phyloP scores from a whole-genome alignment of 2,113 vertebrate genomes.

The Antechinus stuartii region DNA sequence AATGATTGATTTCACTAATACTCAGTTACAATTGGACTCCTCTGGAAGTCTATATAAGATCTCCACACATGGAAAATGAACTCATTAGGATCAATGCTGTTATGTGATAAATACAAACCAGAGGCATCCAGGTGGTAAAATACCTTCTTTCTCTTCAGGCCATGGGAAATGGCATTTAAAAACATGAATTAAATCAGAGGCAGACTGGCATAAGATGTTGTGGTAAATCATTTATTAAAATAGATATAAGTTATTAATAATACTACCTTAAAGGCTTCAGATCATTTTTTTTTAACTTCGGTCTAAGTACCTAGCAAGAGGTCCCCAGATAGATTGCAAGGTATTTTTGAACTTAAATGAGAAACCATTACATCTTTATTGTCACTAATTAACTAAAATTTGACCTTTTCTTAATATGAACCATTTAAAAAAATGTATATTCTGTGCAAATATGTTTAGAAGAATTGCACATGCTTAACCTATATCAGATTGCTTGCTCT shows the following conservation, averaged over 20 bases:
- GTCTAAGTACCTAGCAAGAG: background rate
- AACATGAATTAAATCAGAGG: constrained; percentile 17
- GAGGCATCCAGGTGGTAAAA: constrained; percentile 44
- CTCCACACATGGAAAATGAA: constrained; percentile 21
- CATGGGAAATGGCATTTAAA: constrained; percentile 8
- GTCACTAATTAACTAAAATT: background rate
- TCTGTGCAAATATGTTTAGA: too few species aligned
- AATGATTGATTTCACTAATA: constrained; percentile 59
- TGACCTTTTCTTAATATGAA: background rate
- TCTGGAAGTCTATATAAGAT: constrained; percentile 55
- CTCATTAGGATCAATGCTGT: constrained; percentile 52
- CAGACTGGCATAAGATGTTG: background rate
- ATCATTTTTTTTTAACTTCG: background rate
- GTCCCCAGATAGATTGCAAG: background rate
- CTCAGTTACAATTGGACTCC: constrained; percentile 31
- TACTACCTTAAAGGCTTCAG: background rate
- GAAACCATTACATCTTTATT: background rate
- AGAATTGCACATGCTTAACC: too few species aligned
- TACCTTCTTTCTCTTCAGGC: constrained; percentile 18
- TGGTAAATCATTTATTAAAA: constrained; percentile 1
- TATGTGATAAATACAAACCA: constrained; percentile 49
- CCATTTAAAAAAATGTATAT: background rate
- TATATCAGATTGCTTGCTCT: too few species aligned
- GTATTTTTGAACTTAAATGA: background rate
- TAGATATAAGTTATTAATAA: constrained; percentile 12